phyloP scores from a whole-genome alignment of 1,140 invertebrate species.

The Drosophila burlai region DNA sequence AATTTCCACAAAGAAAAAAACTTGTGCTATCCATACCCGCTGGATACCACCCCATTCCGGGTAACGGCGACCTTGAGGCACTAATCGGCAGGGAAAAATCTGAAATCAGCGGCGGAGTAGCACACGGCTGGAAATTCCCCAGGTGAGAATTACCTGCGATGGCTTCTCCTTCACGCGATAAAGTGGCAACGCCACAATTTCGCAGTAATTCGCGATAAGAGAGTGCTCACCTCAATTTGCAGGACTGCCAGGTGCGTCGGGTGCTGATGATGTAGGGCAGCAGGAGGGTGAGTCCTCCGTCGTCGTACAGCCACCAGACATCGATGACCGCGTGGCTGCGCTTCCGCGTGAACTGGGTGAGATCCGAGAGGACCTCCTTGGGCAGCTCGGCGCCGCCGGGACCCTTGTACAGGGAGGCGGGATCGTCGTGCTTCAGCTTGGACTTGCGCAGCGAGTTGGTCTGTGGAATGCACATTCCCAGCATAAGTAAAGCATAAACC shows the following conservation, averaged over 20 bases:
- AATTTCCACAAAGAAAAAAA: not conserved
- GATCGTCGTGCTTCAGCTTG: constrained; percentile 82
- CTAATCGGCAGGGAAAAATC: constrained; percentile 16
- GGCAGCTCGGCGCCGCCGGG: constrained; percentile 86
- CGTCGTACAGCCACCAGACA: constrained; percentile 99
- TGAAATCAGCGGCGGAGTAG: not conserved
- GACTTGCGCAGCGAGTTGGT: constrained; percentile 82
- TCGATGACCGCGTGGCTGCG: constrained; percentile 94
- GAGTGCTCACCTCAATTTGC: constrained; percentile 90
- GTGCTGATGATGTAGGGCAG: constrained; percentile 96
- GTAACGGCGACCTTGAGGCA: not conserved
- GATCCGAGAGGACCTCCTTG: constrained; percentile 88
- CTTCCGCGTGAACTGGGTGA: constrained; percentile 91
- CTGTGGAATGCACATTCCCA: constrained; percentile 22
- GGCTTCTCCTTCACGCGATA: not conserved
- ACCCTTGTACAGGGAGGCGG: constrained; percentile 84
- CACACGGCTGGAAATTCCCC: not conserved
- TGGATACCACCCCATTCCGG: not conserved
- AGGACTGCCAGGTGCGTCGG: constrained; percentile 93
- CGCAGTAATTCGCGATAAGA: constrained; percentile 2
- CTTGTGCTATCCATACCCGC: not conserved
- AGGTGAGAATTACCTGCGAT: not conserved
- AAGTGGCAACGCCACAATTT: constrained; percentile 6
- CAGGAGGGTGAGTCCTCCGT: constrained; percentile 93
- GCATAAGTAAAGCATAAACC: not conserved